Conservation (phyloP, 2,797 vertebrate genomes). For the Halcyon leucocephala region DNA sequence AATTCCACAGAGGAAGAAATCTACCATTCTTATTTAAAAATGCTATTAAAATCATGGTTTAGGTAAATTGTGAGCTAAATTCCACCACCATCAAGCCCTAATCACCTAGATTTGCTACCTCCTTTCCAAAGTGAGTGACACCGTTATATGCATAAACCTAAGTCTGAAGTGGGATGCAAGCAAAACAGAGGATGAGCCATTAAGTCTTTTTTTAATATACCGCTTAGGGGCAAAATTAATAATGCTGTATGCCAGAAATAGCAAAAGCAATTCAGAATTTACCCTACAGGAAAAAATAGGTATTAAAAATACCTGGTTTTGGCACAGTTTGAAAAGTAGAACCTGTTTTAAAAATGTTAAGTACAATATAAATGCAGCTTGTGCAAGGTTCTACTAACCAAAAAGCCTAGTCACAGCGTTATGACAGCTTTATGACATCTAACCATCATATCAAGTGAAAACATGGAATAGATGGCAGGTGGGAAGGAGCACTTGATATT, state of each 20-base stretch:
- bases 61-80: not conserved
- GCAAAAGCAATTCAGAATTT: not conserved
- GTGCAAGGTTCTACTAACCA: not conserved
- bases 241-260: not conserved
- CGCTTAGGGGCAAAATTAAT: not conserved
- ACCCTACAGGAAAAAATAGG: not conserved
- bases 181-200: not conserved
- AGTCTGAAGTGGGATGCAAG: not conserved
- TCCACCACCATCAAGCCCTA: not conserved
- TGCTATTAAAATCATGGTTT: not conserved
- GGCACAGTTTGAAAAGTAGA: not conserved
- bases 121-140: not conserved
- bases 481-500: conserved; percentile 49
- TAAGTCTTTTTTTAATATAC: not conserved
- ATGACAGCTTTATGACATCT: conserved; percentile 62
- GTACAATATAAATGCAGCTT: conserved; percentile 9
- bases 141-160: not conserved
- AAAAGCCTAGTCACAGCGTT: conserved; percentile 57
- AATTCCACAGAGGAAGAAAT: not conserved
- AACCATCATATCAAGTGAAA: conserved; percentile 50
- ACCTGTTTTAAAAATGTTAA: not conserved
- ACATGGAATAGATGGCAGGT: conserved; percentile 38
- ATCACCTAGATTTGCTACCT: not conserved
- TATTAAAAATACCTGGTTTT: not conserved
- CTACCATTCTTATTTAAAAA: not conserved